phyloP scores from a whole-genome alignment of 2,797 vertebrate species.

The Lithobates sylvaticus region DNA sequence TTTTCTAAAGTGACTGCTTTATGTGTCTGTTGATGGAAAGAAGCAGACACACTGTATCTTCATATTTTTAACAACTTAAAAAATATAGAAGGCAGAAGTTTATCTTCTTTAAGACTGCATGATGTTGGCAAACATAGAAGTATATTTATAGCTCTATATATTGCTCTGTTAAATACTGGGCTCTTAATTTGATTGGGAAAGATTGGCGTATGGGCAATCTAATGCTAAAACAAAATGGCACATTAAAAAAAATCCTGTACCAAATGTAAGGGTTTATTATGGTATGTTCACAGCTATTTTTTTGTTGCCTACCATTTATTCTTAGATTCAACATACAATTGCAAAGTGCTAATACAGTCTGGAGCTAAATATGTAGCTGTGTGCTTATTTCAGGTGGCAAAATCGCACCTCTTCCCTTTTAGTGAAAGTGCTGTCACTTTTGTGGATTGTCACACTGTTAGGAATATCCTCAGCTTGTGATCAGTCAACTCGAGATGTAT shows the following conservation, averaged over 20 bases:
- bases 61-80: conserved; percentile 60
- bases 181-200: conserved; percentile 27
- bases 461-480: too few relatives aligned
- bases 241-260: not conserved
- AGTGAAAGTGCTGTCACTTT: not conserved
- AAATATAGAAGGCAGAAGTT: conserved; percentile 41
- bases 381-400: not conserved
- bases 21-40: conserved; percentile 74
- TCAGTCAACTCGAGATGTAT: too few relatives aligned
- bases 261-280: not conserved
- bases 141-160: conserved; percentile 43
- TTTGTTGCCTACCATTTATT: not conserved
- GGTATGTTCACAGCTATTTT: not conserved
- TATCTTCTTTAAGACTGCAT: conserved; percentile 35
- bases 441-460: too few relatives aligned
- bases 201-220: not conserved
- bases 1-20: conserved; percentile 77
- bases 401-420: not conserved
- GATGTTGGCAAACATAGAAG: conserved; percentile 21
- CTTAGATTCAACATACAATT: not conserved
- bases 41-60: conserved; percentile 69
- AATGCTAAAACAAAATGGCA: not conserved
- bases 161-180: conserved; percentile 19
- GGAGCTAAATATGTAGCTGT: too few relatives aligned
- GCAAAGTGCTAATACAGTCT: not conserved